These are phyloP conservation scores for Corythornis leucogaster DNA, from an alignment of 2,797 vertebrate genomes.

Conservation along the genomic window DNA sequence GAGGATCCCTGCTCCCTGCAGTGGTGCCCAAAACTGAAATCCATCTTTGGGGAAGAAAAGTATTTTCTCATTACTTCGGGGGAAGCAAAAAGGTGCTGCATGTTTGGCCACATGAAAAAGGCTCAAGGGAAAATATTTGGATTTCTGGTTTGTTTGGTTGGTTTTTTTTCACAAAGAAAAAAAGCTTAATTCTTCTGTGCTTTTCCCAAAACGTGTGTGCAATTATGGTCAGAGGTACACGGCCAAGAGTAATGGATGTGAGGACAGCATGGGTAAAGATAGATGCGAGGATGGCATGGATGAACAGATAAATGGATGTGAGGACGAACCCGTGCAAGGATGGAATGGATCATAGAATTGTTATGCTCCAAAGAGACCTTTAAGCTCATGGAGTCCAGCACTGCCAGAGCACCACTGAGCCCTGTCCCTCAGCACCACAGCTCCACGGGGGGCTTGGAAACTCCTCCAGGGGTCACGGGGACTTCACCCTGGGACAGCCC, in stretches of 20 bases:
- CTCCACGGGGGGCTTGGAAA: no score
- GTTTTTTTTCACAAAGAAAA: fast-evolving
- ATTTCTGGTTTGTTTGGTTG: fast-evolving
- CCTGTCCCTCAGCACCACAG: no score
- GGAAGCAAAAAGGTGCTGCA: not conserved
- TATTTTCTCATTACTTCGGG: not conserved
- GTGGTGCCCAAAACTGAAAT: not conserved
- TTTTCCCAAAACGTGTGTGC: not conserved
- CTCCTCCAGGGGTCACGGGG: no score
- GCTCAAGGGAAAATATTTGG: not conserved
- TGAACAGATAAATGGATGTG: not conserved
- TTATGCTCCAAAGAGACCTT: no score
- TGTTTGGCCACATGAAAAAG: fast-evolving
- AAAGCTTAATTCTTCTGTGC: not conserved
- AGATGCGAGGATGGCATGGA: not conserved
- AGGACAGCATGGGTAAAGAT: no score
- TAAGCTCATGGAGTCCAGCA: no score
- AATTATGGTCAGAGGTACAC: not conserved
- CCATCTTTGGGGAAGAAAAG: not conserved
- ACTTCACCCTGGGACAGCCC: no score
- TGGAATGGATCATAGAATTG: not conserved
- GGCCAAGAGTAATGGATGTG: not conserved
- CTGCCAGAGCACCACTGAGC: no score
- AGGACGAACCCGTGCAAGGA: fast-evolving
- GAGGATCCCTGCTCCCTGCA: not conserved